A percentile compares a stretch with the other conserved stretches of the same genome.
phyloP scores from a whole-genome alignment of 2,888 invertebrate genomes.

The Lysandra bellargus region DNA sequence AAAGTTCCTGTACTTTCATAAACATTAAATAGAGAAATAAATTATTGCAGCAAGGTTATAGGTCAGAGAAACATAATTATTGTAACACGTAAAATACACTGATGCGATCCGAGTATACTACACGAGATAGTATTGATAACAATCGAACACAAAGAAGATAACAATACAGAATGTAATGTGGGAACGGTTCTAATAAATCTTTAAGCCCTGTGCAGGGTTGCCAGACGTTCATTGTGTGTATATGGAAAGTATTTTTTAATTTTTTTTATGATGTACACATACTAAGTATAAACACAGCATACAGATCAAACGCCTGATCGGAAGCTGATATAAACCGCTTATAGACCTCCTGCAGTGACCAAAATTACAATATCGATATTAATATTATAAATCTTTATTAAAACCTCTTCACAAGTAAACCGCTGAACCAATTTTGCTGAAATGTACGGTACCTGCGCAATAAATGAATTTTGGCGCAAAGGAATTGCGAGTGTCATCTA shows the following conservation, averaged over 20 bases:
- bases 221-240: background rate
- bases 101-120: background rate
- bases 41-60: background rate
- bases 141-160: constrained; percentile 4
- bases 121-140: background rate
- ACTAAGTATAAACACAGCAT: background rate
- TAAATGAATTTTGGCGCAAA: no score
- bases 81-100: background rate
- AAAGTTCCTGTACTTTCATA: no score
- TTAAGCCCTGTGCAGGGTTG: background rate
- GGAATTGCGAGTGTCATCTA: background rate
- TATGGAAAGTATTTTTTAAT: background rate
- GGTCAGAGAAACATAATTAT: background rate
- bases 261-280: background rate
- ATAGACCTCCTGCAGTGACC: background rate
- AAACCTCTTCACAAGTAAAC: no score
- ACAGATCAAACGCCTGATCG: background rate
- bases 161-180: constrained; percentile 2
- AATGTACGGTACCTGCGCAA: no score
- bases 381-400: no score
- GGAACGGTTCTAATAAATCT: background rate
- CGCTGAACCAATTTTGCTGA: no score
- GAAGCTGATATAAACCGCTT: background rate
- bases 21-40: no score
- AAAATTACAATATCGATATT: no score